Evolutionary conservation across 1,140 invertebrate genomes (phyloP).

Genomic region (Cataglyphis hispanica): DNA sequence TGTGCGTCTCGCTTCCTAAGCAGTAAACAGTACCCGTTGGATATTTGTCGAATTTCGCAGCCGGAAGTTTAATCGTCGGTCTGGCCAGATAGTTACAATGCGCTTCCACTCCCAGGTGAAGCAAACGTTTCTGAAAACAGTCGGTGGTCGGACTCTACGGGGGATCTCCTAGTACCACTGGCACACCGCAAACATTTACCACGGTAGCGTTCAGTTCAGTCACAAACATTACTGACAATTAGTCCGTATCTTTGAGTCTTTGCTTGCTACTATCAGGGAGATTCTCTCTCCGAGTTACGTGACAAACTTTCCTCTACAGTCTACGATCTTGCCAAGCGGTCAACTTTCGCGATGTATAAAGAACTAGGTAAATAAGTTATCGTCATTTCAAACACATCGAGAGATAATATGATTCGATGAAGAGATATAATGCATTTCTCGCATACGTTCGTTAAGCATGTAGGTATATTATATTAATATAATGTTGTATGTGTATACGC

Average conservation of each 20-base stretch:
- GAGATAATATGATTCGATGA: neutral
- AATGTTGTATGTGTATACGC: neutral
- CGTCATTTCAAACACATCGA: neutral
- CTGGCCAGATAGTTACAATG: constrained; percentile 66
- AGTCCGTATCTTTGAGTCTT: constrained; percentile 50
- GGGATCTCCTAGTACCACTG: constrained; percentile 62
- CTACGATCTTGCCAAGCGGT: neutral
- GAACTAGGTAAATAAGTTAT: neutral
- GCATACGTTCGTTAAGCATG: neutral
- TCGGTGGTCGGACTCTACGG: constrained; percentile 51
- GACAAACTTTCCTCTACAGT: constrained; percentile 4
- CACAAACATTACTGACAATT: constrained; percentile 54
- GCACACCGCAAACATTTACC: constrained; percentile 70
- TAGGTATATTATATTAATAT: neutral
- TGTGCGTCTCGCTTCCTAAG: constrained; percentile 64
- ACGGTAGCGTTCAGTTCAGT: constrained; percentile 57
- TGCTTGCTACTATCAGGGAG: neutral
- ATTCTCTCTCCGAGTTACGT: constrained; percentile 11
- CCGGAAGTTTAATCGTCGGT: constrained; percentile 70
- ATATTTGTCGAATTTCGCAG: constrained; percentile 72
- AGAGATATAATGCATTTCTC: neutral
- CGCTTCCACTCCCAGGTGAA: constrained; percentile 44
- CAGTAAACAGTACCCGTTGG: constrained; percentile 49
- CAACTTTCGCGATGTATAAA: constrained; percentile 9
- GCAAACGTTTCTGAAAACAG: constrained; percentile 70